phyloP scores from a whole-genome alignment of 2,797 vertebrate genomes.

The Enteromius fasciolatus region DNA sequence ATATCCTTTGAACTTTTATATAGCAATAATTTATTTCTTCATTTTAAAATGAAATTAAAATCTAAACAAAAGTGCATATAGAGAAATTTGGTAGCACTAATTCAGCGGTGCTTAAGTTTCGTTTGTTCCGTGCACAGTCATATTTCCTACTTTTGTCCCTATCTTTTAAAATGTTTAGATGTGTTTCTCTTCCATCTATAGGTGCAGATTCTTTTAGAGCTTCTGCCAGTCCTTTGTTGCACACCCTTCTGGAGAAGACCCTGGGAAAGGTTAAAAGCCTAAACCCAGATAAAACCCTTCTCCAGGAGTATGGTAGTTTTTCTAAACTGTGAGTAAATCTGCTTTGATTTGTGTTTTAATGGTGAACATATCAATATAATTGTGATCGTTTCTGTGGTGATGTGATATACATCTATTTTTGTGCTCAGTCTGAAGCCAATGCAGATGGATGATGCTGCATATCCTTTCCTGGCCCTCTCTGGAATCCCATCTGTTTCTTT shows the following conservation, averaged over 20 bases:
- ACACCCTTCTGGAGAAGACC: slow-evolving; percentile 77
- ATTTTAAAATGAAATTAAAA: not conserved
- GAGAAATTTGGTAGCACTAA: not conserved
- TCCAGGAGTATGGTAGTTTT: not conserved
- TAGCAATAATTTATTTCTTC: not conserved
- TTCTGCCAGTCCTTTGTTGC: slow-evolving; percentile 88
- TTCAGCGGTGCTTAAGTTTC: not conserved
- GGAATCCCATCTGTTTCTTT: slow-evolving; percentile 94
- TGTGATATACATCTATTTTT: not conserved
- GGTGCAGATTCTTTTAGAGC: slow-evolving; percentile 77
- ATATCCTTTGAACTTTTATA: not conserved
- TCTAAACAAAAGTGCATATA: not conserved
- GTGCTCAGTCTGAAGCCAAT: slow-evolving; percentile 78
- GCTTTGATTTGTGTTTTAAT: not conserved
- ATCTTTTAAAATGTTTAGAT: not conserved
- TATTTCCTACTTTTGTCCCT: not conserved
- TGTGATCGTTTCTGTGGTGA: not conserved
- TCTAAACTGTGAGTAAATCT: slow-evolving; percentile 68
- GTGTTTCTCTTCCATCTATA: slow-evolving; percentile 60
- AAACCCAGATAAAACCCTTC: not conserved
- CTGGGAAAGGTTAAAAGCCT: slow-evolving; percentile 75
- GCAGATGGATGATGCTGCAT: slow-evolving; percentile 83
- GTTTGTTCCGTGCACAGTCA: not conserved
- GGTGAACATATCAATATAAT: not conserved
- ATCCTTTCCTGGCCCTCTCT: slow-evolving; percentile 87